Base-by-base conservation (phyloP, 2,888 invertebrate genomes). In the Deilephila elpenor region DNA sequence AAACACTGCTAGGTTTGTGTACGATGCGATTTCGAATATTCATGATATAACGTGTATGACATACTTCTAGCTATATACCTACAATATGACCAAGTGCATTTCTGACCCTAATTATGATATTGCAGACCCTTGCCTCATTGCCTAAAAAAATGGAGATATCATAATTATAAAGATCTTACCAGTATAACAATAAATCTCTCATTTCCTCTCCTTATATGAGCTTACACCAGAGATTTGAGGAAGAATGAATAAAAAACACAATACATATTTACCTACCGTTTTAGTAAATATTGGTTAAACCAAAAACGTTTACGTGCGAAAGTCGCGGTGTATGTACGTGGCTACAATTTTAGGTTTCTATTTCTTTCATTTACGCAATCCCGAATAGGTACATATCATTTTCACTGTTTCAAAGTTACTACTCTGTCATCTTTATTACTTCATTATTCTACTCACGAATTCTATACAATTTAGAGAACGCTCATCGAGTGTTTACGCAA, bases 281-380 rank as follows among this genome's bases (percentile, higher is more conserved):
- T n/a, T n/a, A 56, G 56, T 56, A 17, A 56, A n/a, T 56, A 56
- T 56, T 56, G 56, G 29, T 17, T 60, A 25, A 29, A 4, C 11
- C 14, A 17, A 29, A 60, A 25, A 14, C 8, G 25, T 60, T 5
- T 60, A 60, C 8, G n/a, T 64, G 1, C 64, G 11, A 20, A 64
- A 20, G 44, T 64, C 37, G 44, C 64, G 20, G 5, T 64, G 11
- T 37, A 56, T 53, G 29, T 61, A 51, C 84, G 82, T 84, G 83
- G 80, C 82, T 81, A 79, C 80, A 82, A 83, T 81, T 82, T 80
- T 84, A 82, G 84, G 84, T 87, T 88, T 88, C 87, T 86, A 86
- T 86, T 86, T 84, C 83, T 81, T 73, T 71, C 70, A 62, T 75
- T 89, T 88, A 82, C 86, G 80, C 82, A 88, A 88, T 74, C 61